These are phyloP conservation scores for Papilio helenus DNA, from an alignment of 1,140 invertebrate genomes.

Conservation along the genomic window DNA sequence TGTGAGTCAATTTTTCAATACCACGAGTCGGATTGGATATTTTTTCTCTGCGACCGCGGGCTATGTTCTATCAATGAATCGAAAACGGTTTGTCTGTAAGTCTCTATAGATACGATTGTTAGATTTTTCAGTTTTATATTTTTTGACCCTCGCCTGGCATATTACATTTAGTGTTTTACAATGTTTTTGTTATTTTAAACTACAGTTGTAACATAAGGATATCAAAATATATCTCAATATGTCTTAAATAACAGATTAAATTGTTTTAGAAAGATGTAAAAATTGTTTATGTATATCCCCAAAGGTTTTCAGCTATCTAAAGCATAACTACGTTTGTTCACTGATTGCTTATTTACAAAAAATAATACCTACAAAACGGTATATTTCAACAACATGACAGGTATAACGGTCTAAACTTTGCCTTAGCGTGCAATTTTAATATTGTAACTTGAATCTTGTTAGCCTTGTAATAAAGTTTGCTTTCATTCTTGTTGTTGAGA, in stretches of 20 bases:
- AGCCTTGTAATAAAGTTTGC: conserved; percentile 46
- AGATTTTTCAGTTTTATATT: conserved; percentile 15
- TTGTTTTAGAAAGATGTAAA: background rate
- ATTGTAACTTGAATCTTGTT: conserved; percentile 53
- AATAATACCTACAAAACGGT: conserved; percentile 54
- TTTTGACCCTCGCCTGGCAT: background rate
- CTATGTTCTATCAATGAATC: conserved; percentile 53
- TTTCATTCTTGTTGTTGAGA: conserved; percentile 50
- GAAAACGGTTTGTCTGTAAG: conserved; percentile 43
- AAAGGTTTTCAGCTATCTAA: conserved; percentile 12
- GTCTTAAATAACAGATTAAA: background rate
- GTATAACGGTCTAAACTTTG: conserved; percentile 58
- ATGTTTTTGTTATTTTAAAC: no score
- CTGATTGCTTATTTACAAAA: conserved; percentile 60
- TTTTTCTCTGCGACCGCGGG: conserved; percentile 52
- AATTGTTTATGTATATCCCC: background rate
- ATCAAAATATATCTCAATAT: background rate
- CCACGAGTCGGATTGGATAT: conserved; percentile 40
- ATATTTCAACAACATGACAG: conserved; percentile 63
- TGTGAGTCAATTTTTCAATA: conserved; percentile 37
- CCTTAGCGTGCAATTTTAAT: conserved; percentile 44
- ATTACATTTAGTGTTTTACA: background rate
- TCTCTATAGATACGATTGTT: conserved; percentile 1
- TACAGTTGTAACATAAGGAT: no score
- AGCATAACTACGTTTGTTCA: conserved; percentile 41